Percentiles rank a stretch among this genome's conserved stretches.
Evolutionary conservation across 2,888 invertebrate species (phyloP).

Genomic region (Melanargia galathea): DNA sequence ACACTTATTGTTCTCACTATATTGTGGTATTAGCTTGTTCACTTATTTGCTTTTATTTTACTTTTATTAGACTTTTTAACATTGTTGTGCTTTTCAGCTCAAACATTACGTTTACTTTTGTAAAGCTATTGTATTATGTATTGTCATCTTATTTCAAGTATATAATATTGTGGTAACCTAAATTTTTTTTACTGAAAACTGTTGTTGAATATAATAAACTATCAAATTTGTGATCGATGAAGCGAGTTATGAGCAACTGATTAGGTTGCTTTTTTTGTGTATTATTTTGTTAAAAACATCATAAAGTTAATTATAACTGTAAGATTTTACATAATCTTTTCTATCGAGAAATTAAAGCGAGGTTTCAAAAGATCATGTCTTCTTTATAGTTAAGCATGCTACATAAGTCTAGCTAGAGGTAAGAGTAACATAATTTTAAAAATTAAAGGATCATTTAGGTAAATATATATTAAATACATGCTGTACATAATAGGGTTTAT

Average conservation of each 20-base stretch:
- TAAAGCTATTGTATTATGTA: too few relatives aligned
- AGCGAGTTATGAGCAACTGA: too few relatives aligned
- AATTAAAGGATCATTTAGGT: slow-evolving; percentile 34
- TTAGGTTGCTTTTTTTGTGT: background rate
- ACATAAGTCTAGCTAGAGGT: slow-evolving; percentile 24
- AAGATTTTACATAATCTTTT: slow-evolving; percentile 9
- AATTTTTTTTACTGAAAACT: too few relatives aligned
- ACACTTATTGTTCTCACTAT: background rate
- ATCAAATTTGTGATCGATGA: too few relatives aligned
- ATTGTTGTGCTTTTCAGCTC: too few relatives aligned
- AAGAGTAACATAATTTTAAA: slow-evolving; percentile 29
- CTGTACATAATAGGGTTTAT: slow-evolving; percentile 37
- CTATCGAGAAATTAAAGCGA: slow-evolving; percentile 8
- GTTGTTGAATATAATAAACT: too few relatives aligned
- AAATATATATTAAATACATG: slow-evolving; percentile 22
- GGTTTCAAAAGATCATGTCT: slow-evolving; percentile 13
- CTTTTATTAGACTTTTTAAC: background rate
- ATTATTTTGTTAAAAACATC: background rate
- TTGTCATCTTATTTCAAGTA: too few relatives aligned
- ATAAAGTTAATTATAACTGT: background rate
- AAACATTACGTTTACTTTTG: too few relatives aligned
- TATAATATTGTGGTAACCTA: too few relatives aligned
- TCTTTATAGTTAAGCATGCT: slow-evolving; percentile 12
- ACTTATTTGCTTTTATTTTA: background rate
- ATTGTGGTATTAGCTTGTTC: background rate